Evolutionary conservation across 2,113 vertebrate genomes (phyloP).

Genomic region (Ochotona curzoniae): DNA sequence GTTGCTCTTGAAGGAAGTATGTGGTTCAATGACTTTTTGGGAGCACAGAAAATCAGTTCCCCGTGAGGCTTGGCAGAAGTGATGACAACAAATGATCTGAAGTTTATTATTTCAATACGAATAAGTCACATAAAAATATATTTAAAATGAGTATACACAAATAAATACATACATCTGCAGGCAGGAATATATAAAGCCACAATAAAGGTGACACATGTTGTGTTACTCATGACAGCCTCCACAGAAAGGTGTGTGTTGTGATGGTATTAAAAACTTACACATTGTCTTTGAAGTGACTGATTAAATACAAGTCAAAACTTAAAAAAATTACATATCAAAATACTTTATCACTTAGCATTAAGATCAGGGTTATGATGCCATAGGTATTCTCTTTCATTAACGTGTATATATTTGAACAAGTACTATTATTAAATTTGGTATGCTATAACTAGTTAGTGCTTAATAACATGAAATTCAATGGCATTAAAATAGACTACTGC

Average conservation of each 20-base stretch:
- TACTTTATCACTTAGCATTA: slow-evolving; percentile 34
- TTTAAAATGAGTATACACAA: neutral
- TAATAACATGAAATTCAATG: neutral
- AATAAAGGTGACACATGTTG: neutral
- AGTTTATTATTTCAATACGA: neutral
- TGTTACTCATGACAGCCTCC: neutral
- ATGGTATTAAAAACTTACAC: neutral
- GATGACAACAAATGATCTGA: neutral
- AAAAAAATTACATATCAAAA: neutral
- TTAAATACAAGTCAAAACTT: too few species aligned
- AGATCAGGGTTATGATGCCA: neutral
- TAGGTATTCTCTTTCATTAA: neutral
- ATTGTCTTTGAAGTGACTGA: too few species aligned
- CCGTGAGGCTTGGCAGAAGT: neutral
- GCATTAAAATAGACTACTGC: neutral
- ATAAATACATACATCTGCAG: neutral
- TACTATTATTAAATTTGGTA: neutral
- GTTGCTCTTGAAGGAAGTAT: neutral
- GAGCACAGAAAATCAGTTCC: too few species aligned
- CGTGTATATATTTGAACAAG: neutral
- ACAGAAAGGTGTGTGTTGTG: neutral
- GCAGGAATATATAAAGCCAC: neutral
- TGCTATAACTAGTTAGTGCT: neutral
- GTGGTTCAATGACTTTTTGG: neutral
- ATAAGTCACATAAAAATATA: neutral